Evolutionary conservation across 2,113 vertebrate species (phyloP).

Genomic region (Picathartes gymnocephalus): DNA sequence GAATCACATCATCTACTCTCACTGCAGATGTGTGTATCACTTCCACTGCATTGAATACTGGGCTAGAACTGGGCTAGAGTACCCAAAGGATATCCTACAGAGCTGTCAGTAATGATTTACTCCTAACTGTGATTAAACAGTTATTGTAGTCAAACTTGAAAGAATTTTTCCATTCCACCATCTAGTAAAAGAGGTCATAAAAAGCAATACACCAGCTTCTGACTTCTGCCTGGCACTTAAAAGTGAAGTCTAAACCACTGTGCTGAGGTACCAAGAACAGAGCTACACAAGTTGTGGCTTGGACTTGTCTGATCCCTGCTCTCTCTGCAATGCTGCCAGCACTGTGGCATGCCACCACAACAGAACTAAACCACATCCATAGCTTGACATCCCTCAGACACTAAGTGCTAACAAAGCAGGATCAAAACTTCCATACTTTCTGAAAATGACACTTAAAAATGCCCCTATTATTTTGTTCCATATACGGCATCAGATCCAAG

Average conservation of each 20-base stretch:
- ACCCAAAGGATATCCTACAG: background rate
- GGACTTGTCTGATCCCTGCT: background rate
- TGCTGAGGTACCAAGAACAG: background rate
- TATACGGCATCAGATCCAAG: background rate
- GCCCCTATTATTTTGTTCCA: background rate
- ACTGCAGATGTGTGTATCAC: background rate
- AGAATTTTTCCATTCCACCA: background rate
- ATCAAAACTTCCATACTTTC: background rate
- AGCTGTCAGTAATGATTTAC: background rate
- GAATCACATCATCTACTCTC: background rate
- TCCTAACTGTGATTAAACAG: background rate
- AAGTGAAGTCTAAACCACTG: background rate
- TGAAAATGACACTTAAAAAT: background rate
- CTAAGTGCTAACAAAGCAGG: background rate
- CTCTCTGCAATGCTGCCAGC: background rate
- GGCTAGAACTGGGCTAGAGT: background rate
- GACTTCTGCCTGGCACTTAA: background rate
- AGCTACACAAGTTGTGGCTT: background rate
- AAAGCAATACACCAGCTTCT: background rate
- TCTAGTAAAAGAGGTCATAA: background rate
- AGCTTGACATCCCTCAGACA: background rate
- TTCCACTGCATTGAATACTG: background rate
- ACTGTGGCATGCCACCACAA: background rate
- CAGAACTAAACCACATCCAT: background rate
- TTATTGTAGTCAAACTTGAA: background rate